Evolutionary conservation across 2,113 vertebrate species (phyloP), one percentile per base, ranked within the genome.

Genomic region (Romanogobio albipinnatus): DNA sequence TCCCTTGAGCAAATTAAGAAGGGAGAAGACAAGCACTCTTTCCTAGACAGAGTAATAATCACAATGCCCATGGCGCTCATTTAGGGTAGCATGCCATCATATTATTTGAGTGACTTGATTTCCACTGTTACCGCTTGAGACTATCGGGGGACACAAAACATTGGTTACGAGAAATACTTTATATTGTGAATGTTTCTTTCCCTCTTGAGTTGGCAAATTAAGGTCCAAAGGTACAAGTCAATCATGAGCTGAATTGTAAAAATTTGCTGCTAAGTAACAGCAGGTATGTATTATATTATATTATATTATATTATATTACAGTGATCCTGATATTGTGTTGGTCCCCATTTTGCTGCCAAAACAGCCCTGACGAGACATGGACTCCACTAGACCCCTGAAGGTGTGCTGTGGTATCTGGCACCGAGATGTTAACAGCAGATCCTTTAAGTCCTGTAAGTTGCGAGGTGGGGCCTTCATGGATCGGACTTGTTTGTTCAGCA

Each of bases 1-100:
- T 81, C 76, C 66, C 76, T 85, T 73, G 77, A 73, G 84, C 68
- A 85, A 43, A 85, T 71, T 85, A 85, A 71, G 15, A 45, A 71
- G 49, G 36, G 76, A 73, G 84, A 81, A 62, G 66, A 85, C 70
- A 58, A 81, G 56, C 58, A 59, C 81, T 59, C 81, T 75, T 75
- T 83, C 68, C 70, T 83, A 83, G 81, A 83, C 70, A 83, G 33
- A 73, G 81, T 75, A 6, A n/a, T 83, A 58, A 61, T 83, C 36
- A 4, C 64, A 82, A 71, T 26, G 66, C 51, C 36, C 73, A 47
- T 9, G 19, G 81, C 58, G 17, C 71, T 75, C 14, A 75, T 83
- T 75, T 49, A 58, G 24, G 36, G 22, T 83, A 43, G 61, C 62
- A 58, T 51, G 51, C 49, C 83, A 71, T 58, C 59, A 51, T 14